These are phyloP conservation scores for Pollenia labialis DNA, from an alignment of 2,888 invertebrate species.

Conservation along the genomic window DNA sequence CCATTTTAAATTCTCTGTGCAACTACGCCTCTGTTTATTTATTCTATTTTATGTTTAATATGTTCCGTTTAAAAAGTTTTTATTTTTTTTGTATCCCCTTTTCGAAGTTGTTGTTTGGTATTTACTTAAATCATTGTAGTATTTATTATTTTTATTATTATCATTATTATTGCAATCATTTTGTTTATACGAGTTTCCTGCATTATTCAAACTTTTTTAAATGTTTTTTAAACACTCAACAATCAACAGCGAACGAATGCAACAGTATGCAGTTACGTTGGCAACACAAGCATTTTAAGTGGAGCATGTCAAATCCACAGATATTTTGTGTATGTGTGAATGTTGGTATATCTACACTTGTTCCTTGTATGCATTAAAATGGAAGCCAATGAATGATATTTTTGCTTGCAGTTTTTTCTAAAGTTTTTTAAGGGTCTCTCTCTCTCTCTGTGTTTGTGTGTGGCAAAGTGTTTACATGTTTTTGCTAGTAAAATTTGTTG, in stretches of 20 bases:
- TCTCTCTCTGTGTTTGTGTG: neutral
- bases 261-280: conserved; percentile 22
- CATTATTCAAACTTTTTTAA: conserved; percentile 53
- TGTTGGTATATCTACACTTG: neutral
- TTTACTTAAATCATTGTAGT: conserved; percentile 34
- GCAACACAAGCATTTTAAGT: neutral
- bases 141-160: conserved; percentile 34
- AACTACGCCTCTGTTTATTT: neutral
- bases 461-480: conserved; percentile 21
- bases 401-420: conserved; percentile 39
- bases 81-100: neutral
- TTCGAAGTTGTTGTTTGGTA: neutral
- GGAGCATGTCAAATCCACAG: neutral
- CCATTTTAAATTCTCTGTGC: neutral
- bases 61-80: conserved; percentile 3
- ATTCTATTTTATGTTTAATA: neutral
- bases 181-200: conserved; percentile 37
- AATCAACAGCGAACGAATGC: conserved; percentile 7
- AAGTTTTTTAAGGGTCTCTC: neutral
- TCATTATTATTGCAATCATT: conserved; percentile 50
- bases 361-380: neutral
- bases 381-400: conserved; percentile 57
- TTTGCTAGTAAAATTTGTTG: conserved; percentile 37
- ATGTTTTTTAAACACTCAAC: conserved; percentile 45
- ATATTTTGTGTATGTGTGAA: neutral